Base-by-base conservation (phyloP, 1,140 invertebrate species). In the Orchesella cincta region DNA sequence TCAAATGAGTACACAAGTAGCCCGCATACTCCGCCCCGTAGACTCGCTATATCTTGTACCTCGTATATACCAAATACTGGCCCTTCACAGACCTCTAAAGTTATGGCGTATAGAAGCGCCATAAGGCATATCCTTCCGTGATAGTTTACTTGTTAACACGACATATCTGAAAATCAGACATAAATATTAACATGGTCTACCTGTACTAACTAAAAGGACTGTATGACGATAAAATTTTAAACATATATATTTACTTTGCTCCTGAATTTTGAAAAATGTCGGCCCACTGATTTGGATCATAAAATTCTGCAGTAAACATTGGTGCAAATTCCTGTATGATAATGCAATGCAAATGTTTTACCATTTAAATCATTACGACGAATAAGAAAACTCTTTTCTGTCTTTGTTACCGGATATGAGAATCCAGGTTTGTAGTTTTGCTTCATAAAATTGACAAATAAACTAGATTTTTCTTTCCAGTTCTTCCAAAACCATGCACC, bases 121-220 rank as follows among this genome's bases (percentile, higher is more conserved):
- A 97, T 35, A 97, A 76, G 0, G 94, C 93, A 82, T 88, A 97
- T 14, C 95, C 95, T 85, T 97, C 95, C n/a, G 84, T 97, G 94
- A 88, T 98, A n/a, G 95, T 86, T 98, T 98, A 82, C 92, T 94
- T 0, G 95, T 97, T 1, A 97, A 83, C 0, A 97, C 93, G 8
- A 97, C 88, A 84, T 97, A 94, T 84, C 92, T 93, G 78, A 35
- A 87, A 86, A 76, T 23, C 29, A 26, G 23, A 26, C 5, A 26
- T 64, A 23, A 12, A 64, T 14, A 64, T 64, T n/a, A 64, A 23
- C 8, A 12, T 64, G 8, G n/a, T 31, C n/a, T 52, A 52, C n/a
- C 14, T n/a, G n/a, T 52, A 52, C 46, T 52, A 16, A 52, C 46
- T 52, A 52, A 52, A n/a, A n/a, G n/a, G n/a, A n/a, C n/a, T n/a